Evolutionary conservation across 2,888 invertebrate genomes (phyloP), one percentile per base, ranked within the genome.

Genomic region (Himalopsyche tibetana): DNA sequence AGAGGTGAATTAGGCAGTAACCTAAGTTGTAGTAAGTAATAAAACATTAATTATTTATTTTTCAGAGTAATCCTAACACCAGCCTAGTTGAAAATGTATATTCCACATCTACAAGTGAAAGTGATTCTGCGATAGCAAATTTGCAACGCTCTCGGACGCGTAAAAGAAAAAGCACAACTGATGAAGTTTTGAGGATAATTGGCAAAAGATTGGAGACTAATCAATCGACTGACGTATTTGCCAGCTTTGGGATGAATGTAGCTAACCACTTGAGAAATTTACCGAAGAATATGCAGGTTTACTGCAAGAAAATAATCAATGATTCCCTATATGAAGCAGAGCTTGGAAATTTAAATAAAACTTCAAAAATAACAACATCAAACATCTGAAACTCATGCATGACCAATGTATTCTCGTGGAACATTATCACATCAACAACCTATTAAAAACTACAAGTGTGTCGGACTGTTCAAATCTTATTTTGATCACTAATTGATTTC

Each of bases 231-330:
- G 40, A 80, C 8, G 42, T 19, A 11, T 40, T 40, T 80, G n/a
- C 80, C 0, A 42, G 38, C 11, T 80, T 80, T 40, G 80, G 80
- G 3, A 80, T n/a, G 80, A 38, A 80, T 42, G 40, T 80, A 15
- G 80, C 80, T 11, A n/a, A 40, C 9, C 38, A 80, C 15, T 15
- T 80, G 9, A n/a, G 40, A 80, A 80, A 40, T 11, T 38, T 80
- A 11, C 80, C 80, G 11, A 80, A 17, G 4, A n/a, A 80, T 42
- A 80, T 80, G 80, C 38, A 19, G 38, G 40, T 80, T n/a, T 17
- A 38, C 80, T 80, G 80, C 80, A 80, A 80, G 80, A 80, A 80
- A 42, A 36, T 80, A 9, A 80, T 80, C 3, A 80, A 36, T n/a
- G 80, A 80, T 40, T 36, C 80, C 5, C 5, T 80, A 19, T 80